phyloP scores from a whole-genome alignment of 1,140 invertebrate genomes.

The Homarus americanus region DNA sequence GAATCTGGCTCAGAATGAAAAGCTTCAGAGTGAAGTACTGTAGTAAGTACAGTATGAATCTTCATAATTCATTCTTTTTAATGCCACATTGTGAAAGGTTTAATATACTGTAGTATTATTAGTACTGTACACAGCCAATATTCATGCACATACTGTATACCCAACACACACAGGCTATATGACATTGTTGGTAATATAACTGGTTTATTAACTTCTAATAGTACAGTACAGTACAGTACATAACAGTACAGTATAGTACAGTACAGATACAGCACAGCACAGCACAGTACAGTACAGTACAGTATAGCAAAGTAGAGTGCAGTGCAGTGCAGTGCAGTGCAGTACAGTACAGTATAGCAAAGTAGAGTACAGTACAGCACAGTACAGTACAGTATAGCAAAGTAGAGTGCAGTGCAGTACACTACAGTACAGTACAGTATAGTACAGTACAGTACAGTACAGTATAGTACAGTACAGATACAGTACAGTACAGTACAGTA shows the following conservation, averaged over 20 bases:
- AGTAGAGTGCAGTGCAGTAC: too few species aligned
- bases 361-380: too few species aligned
- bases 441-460: too few species aligned
- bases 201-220: neutral
- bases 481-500: too few species aligned
- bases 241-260: neutral
- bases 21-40: neutral
- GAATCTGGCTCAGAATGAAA: neutral
- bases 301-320: too few species aligned
- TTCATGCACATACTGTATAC: neutral
- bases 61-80: neutral
- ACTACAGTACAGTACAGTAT: too few species aligned
- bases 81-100: neutral
- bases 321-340: too few species aligned
- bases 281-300: too few species aligned
- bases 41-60: neutral
- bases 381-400: too few species aligned
- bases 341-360: too few species aligned
- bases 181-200: neutral
- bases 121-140: conserved; percentile 2
- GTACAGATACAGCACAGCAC: neutral
- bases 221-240: neutral
- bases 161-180: neutral
- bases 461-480: too few species aligned
- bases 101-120: neutral